These are phyloP conservation scores for Caenorhabditis drosophilae DNA, from an alignment of 2,888 invertebrate species.

Conservation along the genomic window DNA sequence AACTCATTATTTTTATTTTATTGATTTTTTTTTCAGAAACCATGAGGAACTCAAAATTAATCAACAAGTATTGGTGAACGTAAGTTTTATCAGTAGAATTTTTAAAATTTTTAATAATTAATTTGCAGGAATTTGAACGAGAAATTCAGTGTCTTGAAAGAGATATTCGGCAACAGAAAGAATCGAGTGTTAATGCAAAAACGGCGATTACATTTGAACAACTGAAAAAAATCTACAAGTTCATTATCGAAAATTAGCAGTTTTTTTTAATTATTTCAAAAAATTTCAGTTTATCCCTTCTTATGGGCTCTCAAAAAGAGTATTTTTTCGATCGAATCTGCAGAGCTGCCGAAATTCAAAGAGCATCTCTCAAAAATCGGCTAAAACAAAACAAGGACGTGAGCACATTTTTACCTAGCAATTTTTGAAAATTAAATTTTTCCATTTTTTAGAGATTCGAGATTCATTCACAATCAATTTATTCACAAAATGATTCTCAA, in stretches of 20 bases:
- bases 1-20: not conserved
- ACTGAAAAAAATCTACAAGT: constrained; percentile 48
- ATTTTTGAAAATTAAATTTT: too few relatives aligned
- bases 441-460: constrained; percentile 23
- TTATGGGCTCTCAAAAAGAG: constrained; percentile 50
- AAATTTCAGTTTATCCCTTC: constrained; percentile 37
- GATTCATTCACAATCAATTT: constrained; percentile 11
- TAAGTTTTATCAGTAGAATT: constrained; percentile 6
- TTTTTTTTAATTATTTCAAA: constrained; percentile 11
- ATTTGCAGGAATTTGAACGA: constrained; percentile 37
- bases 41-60: constrained; percentile 12
- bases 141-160: constrained; percentile 44
- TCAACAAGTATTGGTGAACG: constrained; percentile 14
- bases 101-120: not conserved
- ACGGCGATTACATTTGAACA: constrained; percentile 54
- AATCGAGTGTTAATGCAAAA: constrained; percentile 51
- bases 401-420: not conserved
- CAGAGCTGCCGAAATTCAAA: constrained; percentile 52
- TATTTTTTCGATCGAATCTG: constrained; percentile 51
- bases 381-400: constrained; percentile 53
- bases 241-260: too few relatives aligned
- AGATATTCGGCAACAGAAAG: constrained; percentile 52
- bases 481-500: not conserved
- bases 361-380: constrained; percentile 52
- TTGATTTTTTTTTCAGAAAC: constrained; percentile 8